These are phyloP conservation scores for Eupithecia abbreviata DNA, from an alignment of 2,888 invertebrate species.

Conservation along the genomic window DNA sequence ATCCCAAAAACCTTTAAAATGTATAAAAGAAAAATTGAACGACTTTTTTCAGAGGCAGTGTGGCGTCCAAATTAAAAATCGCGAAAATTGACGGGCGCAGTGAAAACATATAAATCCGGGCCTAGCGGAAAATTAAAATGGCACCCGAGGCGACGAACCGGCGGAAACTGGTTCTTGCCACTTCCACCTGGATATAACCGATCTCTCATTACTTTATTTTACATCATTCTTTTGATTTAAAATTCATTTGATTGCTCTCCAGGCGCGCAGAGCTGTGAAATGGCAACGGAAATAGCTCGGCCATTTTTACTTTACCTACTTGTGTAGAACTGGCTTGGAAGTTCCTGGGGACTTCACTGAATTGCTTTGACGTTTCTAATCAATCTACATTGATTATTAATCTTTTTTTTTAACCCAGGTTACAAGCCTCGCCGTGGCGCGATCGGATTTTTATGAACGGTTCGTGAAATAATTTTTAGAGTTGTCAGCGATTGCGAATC, in stretches of 20 bases:
- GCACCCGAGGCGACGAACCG: conserved; percentile 63
- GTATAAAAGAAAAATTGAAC: conserved; percentile 57
- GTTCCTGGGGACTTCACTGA: background rate
- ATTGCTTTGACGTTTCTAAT: background rate
- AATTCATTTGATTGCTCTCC: conserved; percentile 43
- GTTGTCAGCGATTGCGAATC: no score
- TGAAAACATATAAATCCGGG: conserved; percentile 79
- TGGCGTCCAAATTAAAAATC: conserved; percentile 77
- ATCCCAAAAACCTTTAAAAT: conserved; percentile 37
- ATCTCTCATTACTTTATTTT: conserved; percentile 58
- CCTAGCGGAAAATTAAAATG: conserved; percentile 82
- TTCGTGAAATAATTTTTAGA: no score
- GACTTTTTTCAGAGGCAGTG: conserved; percentile 65
- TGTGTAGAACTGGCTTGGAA: background rate
- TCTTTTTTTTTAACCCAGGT: background rate
- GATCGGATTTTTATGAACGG: no score
- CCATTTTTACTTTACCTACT: background rate
- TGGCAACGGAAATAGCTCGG: conserved; percentile 17
- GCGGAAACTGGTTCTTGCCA: conserved; percentile 53
- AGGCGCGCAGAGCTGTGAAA: conserved; percentile 16
- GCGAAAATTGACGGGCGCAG: conserved; percentile 74
- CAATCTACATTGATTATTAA: background rate
- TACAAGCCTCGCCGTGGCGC: no score
- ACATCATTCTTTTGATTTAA: conserved; percentile 47
- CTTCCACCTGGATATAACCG: conserved; percentile 58